These are phyloP conservation scores for Tenualosa ilisha DNA, from an alignment of 2,797 vertebrate genomes.

Conservation along the genomic window DNA sequence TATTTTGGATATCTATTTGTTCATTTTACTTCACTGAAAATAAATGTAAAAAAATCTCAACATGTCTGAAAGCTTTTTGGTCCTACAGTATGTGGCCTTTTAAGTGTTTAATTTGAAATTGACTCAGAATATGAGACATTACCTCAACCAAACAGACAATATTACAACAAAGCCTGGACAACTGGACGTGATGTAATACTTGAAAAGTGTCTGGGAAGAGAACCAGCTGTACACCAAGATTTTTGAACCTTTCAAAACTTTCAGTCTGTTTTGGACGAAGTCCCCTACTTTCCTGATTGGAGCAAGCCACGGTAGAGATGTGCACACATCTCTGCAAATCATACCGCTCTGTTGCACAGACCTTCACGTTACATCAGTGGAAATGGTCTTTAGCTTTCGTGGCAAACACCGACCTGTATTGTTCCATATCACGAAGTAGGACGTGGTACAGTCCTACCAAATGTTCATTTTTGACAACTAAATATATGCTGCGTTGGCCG, in stretches of 20 bases:
- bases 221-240: neutral
- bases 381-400: no score
- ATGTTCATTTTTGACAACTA: neutral
- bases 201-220: neutral
- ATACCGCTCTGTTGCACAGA: no score
- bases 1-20: neutral
- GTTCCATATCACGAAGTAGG: no score
- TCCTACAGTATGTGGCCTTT: neutral
- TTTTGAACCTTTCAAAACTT: neutral
- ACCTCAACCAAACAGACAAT: neutral
- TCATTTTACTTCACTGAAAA: neutral
- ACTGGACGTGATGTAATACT: neutral
- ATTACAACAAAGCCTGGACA: neutral
- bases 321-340: no score
- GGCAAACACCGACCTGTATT: no score
- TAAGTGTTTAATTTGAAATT: neutral
- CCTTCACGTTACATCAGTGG: no score
- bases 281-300: no score
- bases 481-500: constrained; percentile 45
- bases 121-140: neutral
- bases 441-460: no score
- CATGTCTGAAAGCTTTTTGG: neutral
- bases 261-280: neutral
- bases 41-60: neutral
- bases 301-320: no score